Percentiles rank a stretch among this genome's conserved stretches.
Evolutionary conservation across 2,113 vertebrate species (phyloP).

Genomic region (Callospermophilus lateralis): DNA sequence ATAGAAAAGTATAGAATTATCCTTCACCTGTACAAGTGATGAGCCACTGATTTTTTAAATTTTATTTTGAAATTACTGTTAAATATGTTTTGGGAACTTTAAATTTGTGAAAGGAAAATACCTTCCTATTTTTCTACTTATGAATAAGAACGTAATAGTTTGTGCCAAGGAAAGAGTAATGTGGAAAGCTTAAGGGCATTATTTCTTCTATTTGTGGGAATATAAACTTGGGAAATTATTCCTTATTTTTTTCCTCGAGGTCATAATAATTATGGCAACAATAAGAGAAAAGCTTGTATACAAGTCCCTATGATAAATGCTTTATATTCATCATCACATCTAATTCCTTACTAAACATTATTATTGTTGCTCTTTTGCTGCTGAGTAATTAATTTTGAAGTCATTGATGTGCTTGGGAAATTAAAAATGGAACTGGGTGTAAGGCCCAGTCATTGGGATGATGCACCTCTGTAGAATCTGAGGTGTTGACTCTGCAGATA

Average conservation of each 20-base stretch:
- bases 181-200: neutral
- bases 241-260: neutral
- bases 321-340: neutral
- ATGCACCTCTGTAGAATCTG: neutral
- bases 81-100: conserved; percentile 16
- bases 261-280: neutral
- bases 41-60: neutral
- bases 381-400: neutral
- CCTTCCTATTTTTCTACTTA: neutral
- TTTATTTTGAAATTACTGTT: neutral
- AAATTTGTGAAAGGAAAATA: neutral
- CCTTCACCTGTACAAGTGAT: neutral
- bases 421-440: neutral
- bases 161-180: neutral
- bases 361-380: neutral
- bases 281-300: neutral
- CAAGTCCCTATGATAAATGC: neutral
- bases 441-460: neutral
- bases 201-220: neutral
- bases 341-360: neutral
- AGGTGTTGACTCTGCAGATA: neutral
- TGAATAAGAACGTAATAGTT: neutral
- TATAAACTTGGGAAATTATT: neutral
- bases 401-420: neutral
- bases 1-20: neutral